Evolutionary conservation across 2,113 vertebrate species (phyloP).

Genomic region (Lamprologus sp.): DNA sequence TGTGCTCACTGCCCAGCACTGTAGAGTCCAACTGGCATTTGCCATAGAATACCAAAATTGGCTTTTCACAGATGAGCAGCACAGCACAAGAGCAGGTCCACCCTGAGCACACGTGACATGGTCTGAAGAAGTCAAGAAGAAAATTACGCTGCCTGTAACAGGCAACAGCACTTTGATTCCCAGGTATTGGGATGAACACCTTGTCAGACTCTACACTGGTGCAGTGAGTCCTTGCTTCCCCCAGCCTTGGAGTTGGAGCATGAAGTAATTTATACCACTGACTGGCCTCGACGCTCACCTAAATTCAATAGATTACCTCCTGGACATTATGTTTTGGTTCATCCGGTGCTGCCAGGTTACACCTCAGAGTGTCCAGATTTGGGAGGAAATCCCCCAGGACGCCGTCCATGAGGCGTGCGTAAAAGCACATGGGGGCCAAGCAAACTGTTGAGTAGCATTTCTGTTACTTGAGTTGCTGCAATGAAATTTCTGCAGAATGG

Average conservation of each 20-base stretch:
- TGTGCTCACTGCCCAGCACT: background rate
- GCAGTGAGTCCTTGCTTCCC: background rate
- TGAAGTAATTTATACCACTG: background rate
- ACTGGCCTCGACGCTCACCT: background rate
- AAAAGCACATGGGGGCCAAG: background rate
- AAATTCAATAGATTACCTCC: background rate
- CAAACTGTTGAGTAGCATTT: background rate
- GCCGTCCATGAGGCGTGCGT: background rate
- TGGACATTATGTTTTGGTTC: background rate
- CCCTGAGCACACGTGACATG: background rate
- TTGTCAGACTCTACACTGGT: background rate
- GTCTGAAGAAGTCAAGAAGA: background rate
- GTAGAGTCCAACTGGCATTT: background rate
- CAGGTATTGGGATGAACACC: background rate
- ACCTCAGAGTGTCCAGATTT: background rate
- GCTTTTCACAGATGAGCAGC: background rate
- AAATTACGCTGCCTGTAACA: background rate
- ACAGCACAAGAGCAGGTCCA: background rate
- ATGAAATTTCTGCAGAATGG: background rate
- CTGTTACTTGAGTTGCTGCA: background rate
- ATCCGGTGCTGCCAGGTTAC: accelerated
- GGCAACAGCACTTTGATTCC: background rate
- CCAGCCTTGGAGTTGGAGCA: background rate
- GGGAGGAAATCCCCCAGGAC: background rate
- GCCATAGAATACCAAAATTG: background rate